Base-by-base conservation (phyloP, 2,797 vertebrate genomes). In the Scarus forsteni region DNA sequence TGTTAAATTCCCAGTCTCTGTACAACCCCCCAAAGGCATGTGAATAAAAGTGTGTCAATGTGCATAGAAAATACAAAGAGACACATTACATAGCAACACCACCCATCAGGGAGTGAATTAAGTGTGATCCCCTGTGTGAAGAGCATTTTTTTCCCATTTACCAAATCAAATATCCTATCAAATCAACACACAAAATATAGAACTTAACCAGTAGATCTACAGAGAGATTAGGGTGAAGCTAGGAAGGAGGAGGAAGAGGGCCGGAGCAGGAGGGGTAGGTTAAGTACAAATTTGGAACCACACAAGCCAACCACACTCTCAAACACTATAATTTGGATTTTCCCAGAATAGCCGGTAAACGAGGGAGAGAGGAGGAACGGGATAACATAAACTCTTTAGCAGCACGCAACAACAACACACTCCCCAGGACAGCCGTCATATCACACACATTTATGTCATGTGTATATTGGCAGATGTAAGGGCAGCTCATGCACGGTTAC, bases 271-370 rank as follows among this genome's bases (percentile, higher is more conserved):
- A 91, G 88, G 86, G 85, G 88, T 76, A 89, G 79, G 81, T 88
- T 90, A 91, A 92, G 90, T 91, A 92, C 93, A 94, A 93, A 92
- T 92, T 87, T 89, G 89, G 93, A 94, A 92, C 94, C 93, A 80
- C 93, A 93, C 87, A 77, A 88, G 92, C 88, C 88, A 75, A 93
- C 94, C 94, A 83, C 94, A 93, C 73, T 55, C 86, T 93, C 90
- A 94, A 94, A 94, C 87, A 94, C 93, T 95, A 85, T 95, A 94
- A 95, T 95, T 95, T 94, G 91, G 90, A 93, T 89, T 92, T 90
- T 94, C 94, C 93, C 91, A 94, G 93, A 95, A 95, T 95, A 95
- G 94, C 86, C 82, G 64, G 92, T 89, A 92, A 93, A 93, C 85
- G 88, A 92, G 92, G 89, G 88, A 90, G 87, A 88, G 88, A 92